These are phyloP conservation scores for Acropora yongei DNA, from an alignment of 64 coral and sea anemone species.

Conservation along the genomic window DNA sequence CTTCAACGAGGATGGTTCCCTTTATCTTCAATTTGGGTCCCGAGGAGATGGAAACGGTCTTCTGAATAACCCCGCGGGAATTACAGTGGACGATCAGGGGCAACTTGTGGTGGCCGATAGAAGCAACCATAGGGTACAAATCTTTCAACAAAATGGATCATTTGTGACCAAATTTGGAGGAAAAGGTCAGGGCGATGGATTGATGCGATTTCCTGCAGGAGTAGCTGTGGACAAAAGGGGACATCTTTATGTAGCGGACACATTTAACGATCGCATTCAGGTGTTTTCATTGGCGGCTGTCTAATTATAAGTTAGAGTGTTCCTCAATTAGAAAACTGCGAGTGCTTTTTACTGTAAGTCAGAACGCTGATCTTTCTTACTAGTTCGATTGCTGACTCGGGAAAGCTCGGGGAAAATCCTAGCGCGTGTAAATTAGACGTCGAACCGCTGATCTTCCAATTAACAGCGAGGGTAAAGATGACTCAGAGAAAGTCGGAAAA, in stretches of 20 bases:
- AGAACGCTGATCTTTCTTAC: too few relatives aligned
- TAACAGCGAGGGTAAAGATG: too few relatives aligned
- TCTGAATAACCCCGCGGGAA: slow-evolving; percentile 77
- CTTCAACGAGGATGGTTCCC: slow-evolving; percentile 53
- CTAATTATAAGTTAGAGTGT: background rate
- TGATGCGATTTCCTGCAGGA: slow-evolving; percentile 76
- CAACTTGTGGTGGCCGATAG: slow-evolving; percentile 73
- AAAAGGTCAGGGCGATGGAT: slow-evolving; percentile 71
- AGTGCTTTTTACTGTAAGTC: too few relatives aligned
- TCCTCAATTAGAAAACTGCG: background rate
- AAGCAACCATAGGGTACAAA: slow-evolving; percentile 83
- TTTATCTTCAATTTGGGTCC: slow-evolving; percentile 60
- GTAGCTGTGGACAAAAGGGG: slow-evolving; percentile 74
- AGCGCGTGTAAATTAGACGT: too few relatives aligned
- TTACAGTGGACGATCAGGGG: slow-evolving; percentile 72
- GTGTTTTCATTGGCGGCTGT: slow-evolving; percentile 79
- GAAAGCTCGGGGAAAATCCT: too few relatives aligned
- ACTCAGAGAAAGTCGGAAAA: too few relatives aligned
- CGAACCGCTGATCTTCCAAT: too few relatives aligned
- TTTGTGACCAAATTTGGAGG: slow-evolving; percentile 85
- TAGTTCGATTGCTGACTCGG: too few relatives aligned
- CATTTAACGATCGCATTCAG: slow-evolving; percentile 79
- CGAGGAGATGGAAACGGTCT: slow-evolving; percentile 61
- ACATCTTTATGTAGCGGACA: slow-evolving; percentile 80
- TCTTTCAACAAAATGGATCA: slow-evolving; percentile 75